Evolutionary conservation across 2,113 vertebrate genomes (phyloP).

Genomic region (Cephalophus harveyi): DNA sequence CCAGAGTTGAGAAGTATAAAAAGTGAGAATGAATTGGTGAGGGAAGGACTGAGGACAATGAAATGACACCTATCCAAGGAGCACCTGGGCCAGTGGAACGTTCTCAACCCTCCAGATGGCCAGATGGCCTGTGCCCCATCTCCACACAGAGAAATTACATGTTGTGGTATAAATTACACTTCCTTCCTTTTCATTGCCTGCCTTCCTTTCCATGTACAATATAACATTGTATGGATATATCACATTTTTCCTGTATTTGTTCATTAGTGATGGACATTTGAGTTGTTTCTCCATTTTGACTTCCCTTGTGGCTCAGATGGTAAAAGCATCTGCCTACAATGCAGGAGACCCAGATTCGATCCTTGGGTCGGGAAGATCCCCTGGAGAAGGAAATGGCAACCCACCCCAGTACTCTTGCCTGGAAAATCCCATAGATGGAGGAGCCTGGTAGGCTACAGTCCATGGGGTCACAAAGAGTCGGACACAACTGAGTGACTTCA

Average conservation of each 20-base stretch:
- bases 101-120: not conserved
- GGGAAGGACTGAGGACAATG: not conserved
- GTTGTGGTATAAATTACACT: not conserved
- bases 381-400: not conserved
- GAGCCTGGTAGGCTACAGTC: not conserved
- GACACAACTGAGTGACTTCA: not conserved
- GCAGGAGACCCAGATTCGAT: not conserved
- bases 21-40: not conserved
- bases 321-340: not conserved
- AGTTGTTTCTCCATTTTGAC: not conserved
- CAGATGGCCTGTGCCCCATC: not conserved
- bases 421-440: not conserved
- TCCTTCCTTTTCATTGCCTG: not conserved
- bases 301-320: not conserved
- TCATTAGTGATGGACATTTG: not conserved
- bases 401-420: not conserved
- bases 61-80: not conserved
- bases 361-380: not conserved
- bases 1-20: not conserved
- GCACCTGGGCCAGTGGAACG: not conserved
- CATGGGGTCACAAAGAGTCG: accelerated
- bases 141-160: not conserved
- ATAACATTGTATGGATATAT: not conserved
- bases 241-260: not conserved
- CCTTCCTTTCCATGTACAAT: not conserved